A percentile compares a stretch with the other conserved stretches of the same genome.
Evolutionary conservation across 2,113 vertebrate genomes (phyloP).

Genomic region (Morone saxatilis): DNA sequence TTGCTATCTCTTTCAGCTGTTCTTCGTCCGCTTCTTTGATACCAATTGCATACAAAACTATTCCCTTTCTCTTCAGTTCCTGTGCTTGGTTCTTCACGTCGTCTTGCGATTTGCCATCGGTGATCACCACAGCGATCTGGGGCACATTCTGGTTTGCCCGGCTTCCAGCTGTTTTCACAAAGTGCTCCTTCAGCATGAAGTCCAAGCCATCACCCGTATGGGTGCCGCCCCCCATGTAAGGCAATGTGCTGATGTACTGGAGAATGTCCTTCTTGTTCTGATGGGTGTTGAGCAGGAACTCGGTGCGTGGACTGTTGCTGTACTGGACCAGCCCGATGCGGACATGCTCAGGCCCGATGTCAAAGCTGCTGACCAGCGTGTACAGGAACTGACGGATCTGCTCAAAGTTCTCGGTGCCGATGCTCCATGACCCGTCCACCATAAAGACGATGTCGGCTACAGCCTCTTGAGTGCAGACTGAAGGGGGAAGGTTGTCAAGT

Average conservation of each 20-base stretch:
- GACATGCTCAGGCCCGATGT: conserved; percentile 85
- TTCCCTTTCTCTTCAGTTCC: conserved; percentile 78
- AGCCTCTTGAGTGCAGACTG: conserved; percentile 89
- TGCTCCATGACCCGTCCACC: conserved; percentile 93
- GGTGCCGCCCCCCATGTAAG: conserved; percentile 87
- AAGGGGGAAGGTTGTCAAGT: conserved; percentile 77
- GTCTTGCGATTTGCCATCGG: conserved; percentile 75
- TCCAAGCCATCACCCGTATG: conserved; percentile 88
- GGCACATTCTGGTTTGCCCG: conserved; percentile 79
- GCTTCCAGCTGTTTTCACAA: conserved; percentile 88
- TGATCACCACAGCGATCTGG: conserved; percentile 76
- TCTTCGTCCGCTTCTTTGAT: conserved; percentile 86
- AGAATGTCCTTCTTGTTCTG: conserved; percentile 83
- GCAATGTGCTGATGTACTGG: conserved; percentile 84
- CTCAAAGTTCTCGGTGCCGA: conserved; percentile 89
- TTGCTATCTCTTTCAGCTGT: conserved; percentile 83
- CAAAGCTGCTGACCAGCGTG: conserved; percentile 89
- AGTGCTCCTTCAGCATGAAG: conserved; percentile 87
- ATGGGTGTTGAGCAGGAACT: conserved; percentile 90
- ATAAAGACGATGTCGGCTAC: conserved; percentile 95
- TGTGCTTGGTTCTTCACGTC: conserved; percentile 77
- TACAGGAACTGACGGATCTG: conserved; percentile 89
- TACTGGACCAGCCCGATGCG: conserved; percentile 91
- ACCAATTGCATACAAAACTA: conserved; percentile 88
- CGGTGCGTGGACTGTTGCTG: conserved; percentile 86